phyloP scores from a whole-genome alignment of 2,888 invertebrate genomes.

The Pristionchus entomophagus region DNA sequence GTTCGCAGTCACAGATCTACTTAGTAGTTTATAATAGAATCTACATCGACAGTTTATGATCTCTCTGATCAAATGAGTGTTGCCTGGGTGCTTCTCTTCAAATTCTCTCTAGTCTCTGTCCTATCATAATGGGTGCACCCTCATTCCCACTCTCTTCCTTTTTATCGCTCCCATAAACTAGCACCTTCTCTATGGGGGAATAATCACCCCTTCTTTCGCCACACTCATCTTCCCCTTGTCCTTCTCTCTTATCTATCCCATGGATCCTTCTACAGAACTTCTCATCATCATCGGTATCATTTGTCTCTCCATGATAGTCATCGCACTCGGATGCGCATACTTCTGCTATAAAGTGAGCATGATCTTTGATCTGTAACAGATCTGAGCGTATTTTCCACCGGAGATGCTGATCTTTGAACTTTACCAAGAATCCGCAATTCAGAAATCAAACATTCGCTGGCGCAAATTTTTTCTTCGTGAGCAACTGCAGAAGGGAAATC shows the following conservation, averaged over 20 bases:
- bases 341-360: conserved; percentile 44
- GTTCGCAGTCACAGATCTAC: no score
- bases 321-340: conserved; percentile 44
- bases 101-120: not conserved
- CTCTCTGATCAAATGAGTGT: no score
- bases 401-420: not conserved
- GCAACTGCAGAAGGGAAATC: conserved; percentile 40
- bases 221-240: no score
- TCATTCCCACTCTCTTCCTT: not conserved
- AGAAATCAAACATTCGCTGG: conserved; percentile 49
- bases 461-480: conserved; percentile 47
- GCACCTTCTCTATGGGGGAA: conserved; percentile 7
- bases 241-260: not conserved
- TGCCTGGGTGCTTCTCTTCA: not conserved
- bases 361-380: no score
- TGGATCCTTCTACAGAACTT: conserved; percentile 54
- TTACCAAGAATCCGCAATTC: no score
- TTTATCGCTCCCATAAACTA: conserved; percentile 40
- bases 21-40: no score
- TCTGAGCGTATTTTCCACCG: not conserved
- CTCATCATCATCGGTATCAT: conserved; percentile 61
- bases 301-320: conserved; percentile 54
- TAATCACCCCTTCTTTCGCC: not conserved
- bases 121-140: not conserved
- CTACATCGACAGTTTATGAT: no score